Evolutionary conservation across 2,113 vertebrate genomes (phyloP), one percentile per base, ranked within the genome.

Genomic region (Oncorhynchus masou): DNA sequence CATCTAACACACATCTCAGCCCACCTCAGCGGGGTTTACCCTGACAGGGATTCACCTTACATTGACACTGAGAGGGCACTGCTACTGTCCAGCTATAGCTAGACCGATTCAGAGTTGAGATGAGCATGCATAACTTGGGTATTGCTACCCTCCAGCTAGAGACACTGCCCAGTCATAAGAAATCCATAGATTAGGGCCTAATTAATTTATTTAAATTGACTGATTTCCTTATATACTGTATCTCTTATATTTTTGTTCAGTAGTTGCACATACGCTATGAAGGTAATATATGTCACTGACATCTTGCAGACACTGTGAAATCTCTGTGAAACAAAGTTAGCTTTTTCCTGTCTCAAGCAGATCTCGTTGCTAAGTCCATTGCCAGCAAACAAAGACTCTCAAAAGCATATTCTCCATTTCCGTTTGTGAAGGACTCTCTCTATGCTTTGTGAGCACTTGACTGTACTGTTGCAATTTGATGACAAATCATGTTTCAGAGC

Each of bases 401-500:
- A 60, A n/a, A 34, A 15, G 51, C 51, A 66, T 19, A 69, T 5
- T 59, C 74, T 78, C 54, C 48, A 25, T 76, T 71, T 29, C 34
- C 64, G 27, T 76, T 69, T 39, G 16, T 3, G 4, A 51, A 49
- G 24, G 59, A 68, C 22, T 74, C 75, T 75, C 31, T 66, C 25
- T 84, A 81, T 81, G 39, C 59, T 79, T 66, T 73, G 16, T 6
- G 31, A 81, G 69, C 77, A 71, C 59, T n/a, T 25, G 24, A 25
- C 60, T 13, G 64, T 39, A 25, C 76, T 73, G 67, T 83, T 75
- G 76, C 54, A 12, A 20, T 78, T 70, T 20, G 4, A 74, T 78
- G 73, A 86, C 74, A 83, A 76, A 81, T 24, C 74, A 27, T 64
- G 60, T 79, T 22, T 68, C 81, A 74, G 77, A 83, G 70, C 82